A percentile compares a stretch with the other conserved stretches of the same genome.
Evolutionary conservation across 2,888 invertebrate genomes (phyloP).

Genomic region (Metacarcinus magister): DNA sequence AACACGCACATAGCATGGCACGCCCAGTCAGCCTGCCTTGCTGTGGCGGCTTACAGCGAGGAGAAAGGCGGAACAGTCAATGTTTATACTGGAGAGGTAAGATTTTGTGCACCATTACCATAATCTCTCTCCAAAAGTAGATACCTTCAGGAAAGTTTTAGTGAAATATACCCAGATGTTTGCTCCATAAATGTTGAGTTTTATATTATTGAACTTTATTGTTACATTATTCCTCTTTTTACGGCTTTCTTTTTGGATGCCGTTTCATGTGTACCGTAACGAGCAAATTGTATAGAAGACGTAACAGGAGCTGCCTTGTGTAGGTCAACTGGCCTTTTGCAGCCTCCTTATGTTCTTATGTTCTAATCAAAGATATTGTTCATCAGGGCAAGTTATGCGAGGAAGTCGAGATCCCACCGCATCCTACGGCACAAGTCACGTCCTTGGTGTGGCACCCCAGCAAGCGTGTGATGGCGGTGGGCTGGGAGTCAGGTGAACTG

Average conservation of each 20-base stretch:
- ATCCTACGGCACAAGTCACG: conserved; percentile 92
- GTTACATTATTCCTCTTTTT: not conserved
- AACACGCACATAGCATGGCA: conserved; percentile 90
- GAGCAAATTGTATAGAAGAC: not conserved
- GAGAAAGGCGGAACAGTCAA: conserved; percentile 95
- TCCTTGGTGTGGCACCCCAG: conserved; percentile 95
- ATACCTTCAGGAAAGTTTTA: not conserved
- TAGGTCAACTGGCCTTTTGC: no score
- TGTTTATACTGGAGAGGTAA: conserved; percentile 93
- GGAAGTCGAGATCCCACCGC: conserved; percentile 91
- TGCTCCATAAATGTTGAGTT: not conserved
- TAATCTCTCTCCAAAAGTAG: not conserved
- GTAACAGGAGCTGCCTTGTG: not conserved
- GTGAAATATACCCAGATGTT: no score
- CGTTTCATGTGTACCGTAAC: not conserved
- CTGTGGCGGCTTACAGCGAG: conserved; percentile 94
- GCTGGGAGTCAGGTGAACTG: conserved; percentile 97
- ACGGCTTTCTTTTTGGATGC: not conserved
- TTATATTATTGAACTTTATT: not conserved
- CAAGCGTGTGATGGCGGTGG: conserved; percentile 91
- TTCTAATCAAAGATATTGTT: not conserved
- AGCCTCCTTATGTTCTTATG: not conserved
- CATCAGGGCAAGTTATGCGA: conserved; percentile 84
- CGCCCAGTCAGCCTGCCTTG: conserved; percentile 90
- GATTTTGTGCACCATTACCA: not conserved